Percentiles rank a stretch among this genome's conserved stretches.
phyloP scores from a whole-genome alignment of 37 sponge, comb jelly and placozoan genomes.

The Haliclona indistincta region DNA sequence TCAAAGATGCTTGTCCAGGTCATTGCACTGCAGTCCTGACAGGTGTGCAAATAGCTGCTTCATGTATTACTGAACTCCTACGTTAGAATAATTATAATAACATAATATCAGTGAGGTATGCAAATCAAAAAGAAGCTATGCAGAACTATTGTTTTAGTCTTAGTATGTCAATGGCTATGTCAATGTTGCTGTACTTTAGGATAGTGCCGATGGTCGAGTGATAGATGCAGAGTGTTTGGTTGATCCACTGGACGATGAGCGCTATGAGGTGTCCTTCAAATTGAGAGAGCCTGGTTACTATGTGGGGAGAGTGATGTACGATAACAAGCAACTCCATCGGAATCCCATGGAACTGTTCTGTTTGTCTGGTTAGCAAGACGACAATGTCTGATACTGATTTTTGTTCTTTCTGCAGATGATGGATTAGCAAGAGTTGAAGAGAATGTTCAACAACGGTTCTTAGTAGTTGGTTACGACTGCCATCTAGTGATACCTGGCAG shows the following conservation, averaged over 20 bases:
- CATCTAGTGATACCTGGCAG: not conserved
- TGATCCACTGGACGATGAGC: not conserved
- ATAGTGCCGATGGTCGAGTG: not conserved
- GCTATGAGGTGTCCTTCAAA: conserved; percentile 33
- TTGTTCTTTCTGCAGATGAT: conserved; percentile 6
- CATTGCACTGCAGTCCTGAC: too few species aligned
- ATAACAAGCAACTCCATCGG: conserved; percentile 19
- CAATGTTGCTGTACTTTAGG: not conserved
- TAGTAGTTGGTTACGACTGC: conserved; percentile 27
- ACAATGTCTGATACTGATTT: not conserved
- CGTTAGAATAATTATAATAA: too few species aligned
- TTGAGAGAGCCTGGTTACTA: conserved; percentile 28
- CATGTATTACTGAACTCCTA: too few species aligned
- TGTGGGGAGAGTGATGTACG: conserved; percentile 18
- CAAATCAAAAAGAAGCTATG: too few species aligned
- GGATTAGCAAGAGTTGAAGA: conserved; percentile 13
- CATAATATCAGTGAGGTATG: too few species aligned
- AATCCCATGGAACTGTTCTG: conserved; percentile 14
- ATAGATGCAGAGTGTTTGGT: conserved; percentile 12
- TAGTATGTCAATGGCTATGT: not conserved
- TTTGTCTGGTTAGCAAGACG: conserved; percentile 24
- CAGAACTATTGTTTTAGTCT: not conserved
- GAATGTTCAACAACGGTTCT: not conserved
- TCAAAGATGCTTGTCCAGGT: too few species aligned
- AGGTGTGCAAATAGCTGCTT: too few species aligned